Evolutionary conservation across 2,888 invertebrate genomes (phyloP), one percentile per base, ranked within the genome.

Genomic region (Tachystola acroxantha): DNA sequence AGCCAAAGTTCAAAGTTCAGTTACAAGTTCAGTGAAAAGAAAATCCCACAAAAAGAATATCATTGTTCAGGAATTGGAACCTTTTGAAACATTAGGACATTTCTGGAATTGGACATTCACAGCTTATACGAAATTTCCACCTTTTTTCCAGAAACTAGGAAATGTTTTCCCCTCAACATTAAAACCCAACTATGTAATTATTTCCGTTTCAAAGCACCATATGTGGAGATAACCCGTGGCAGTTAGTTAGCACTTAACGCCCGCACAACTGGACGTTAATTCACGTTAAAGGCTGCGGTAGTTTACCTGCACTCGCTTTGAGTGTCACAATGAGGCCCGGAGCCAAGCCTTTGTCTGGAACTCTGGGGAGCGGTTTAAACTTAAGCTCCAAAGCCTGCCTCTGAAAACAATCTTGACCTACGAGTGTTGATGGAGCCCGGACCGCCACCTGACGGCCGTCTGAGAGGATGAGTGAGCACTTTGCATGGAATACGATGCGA

Each of bases 381-480:
- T 62, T 56, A 63, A 63, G 56, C 60, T 43, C 41, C 53, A 45
- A 45, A 43, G 44, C 46, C 54, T 53, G 43, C 43, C 53, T 55
- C 48, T 47, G 59, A 62, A 67, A 66, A 66, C 63, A 67, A 62
- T 67, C 57, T 63, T 63, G 59, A 65, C 59, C 62, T 52, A 39
- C 25, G 29, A 32, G 32, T 30, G 39, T 31, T 28, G 16, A 32
- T 11, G 11, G 10, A 36, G 22, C 37, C 29, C 16, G 27, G 3
- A 16, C 6, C 3, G 29, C 35, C 26, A 39, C 28, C 37, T 41
- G 39, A 22, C 12, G 22, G 28, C 11, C 20, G 20, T 28, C 14
- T 29, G n/a, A 26, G 1, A n/a, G 22, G 28, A 7, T 12, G 20
- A 20, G 10, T 29, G n/a, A 26, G 1, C 14, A 16, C 30, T 33